phyloP scores from a whole-genome alignment of 2,888 invertebrate species.

The Asteroscopus sphinx region DNA sequence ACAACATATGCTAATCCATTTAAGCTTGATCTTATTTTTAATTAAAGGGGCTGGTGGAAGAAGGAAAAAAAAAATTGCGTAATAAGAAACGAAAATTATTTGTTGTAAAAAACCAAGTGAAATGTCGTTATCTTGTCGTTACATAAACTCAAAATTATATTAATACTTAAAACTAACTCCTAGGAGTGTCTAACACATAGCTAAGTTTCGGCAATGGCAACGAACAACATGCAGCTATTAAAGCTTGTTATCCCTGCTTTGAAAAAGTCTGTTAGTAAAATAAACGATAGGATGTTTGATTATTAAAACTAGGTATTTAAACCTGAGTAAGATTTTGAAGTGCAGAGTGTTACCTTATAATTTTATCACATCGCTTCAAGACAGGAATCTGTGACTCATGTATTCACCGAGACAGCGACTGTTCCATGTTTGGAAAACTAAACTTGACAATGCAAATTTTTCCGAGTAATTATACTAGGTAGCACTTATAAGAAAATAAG shows the following conservation, averaged over 20 bases:
- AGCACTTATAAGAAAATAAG: too few species aligned
- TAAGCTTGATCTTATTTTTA: constrained; percentile 41
- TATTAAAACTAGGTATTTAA: too few species aligned
- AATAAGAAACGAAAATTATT: constrained; percentile 26
- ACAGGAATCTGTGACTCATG: constrained; percentile 45
- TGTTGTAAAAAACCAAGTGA: constrained; percentile 35
- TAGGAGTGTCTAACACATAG: constrained; percentile 16
- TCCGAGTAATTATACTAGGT: background rate
- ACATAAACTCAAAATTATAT: constrained; percentile 38
- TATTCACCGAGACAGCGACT: constrained; percentile 11
- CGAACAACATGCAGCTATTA: background rate
- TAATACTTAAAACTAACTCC: constrained; percentile 21
- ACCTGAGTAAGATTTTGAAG: constrained; percentile 9
- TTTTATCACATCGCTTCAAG: constrained; percentile 17
- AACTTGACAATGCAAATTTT: constrained; percentile 31
- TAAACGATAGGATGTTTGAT: background rate
- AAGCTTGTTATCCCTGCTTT: too few species aligned
- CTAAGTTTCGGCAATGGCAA: background rate
- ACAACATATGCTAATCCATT: constrained; percentile 62
- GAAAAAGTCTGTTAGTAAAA: background rate
- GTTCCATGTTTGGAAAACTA: constrained; percentile 31
- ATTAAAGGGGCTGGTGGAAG: constrained; percentile 8
- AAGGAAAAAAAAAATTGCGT: constrained; percentile 25
- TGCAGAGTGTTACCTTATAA: constrained; percentile 4
- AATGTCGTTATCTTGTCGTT: constrained; percentile 43